Evolutionary conservation across 2,888 invertebrate genomes (phyloP).

Genomic region (Cataglyphis livida): DNA sequence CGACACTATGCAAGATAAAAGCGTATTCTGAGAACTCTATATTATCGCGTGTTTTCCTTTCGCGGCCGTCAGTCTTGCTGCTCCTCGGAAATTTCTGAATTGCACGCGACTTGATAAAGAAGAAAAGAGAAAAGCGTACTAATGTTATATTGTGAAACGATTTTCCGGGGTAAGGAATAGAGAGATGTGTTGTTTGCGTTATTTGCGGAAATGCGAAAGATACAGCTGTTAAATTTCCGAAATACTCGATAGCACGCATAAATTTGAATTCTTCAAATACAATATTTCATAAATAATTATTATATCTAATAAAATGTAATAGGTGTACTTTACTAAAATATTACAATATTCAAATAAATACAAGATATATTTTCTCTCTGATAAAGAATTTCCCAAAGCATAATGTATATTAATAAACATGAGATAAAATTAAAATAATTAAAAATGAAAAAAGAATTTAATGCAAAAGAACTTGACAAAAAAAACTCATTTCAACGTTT

Average conservation of each 20-base stretch:
- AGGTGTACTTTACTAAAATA: not conserved
- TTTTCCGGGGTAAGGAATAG: not conserved
- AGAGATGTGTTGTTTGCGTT: no score
- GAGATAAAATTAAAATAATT: not conserved
- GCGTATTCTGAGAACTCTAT: constrained; percentile 17
- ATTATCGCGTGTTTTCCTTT: not conserved
- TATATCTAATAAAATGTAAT: not conserved
- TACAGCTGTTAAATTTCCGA: not conserved
- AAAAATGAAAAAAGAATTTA: not conserved
- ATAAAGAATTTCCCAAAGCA: not conserved
- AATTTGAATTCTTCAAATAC: not conserved
- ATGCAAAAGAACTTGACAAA: not conserved
- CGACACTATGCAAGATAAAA: constrained; percentile 60
- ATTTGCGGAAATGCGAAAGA: not conserved
- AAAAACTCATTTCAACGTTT: not conserved
- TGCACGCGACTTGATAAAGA: constrained; percentile 16
- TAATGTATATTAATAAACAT: not conserved
- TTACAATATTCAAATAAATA: not conserved
- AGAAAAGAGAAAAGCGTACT: not conserved
- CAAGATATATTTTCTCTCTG: not conserved
- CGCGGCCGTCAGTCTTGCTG: constrained; percentile 13
- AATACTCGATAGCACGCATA: not conserved
- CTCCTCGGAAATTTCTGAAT: constrained; percentile 31
- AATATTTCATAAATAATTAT: not conserved
- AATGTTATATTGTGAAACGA: not conserved